A percentile compares a stretch with the other conserved stretches of the same genome.
Evolutionary conservation across 1,140 invertebrate species (phyloP).

Genomic region (Paraescarpia echinospica): DNA sequence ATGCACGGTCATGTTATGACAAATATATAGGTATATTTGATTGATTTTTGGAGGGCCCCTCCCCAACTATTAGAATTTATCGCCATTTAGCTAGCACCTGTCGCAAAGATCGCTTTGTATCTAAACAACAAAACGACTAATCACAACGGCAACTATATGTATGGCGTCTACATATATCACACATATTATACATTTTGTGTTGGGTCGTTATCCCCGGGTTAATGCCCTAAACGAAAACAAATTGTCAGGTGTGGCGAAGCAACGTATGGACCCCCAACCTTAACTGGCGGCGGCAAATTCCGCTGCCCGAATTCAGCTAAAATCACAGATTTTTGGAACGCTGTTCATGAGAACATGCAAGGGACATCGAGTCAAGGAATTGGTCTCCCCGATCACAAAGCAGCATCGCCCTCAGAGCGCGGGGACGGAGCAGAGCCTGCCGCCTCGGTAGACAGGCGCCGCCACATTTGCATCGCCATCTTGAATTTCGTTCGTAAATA

Average conservation of each 20-base stretch:
- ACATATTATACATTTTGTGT: background rate
- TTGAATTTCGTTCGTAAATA: background rate
- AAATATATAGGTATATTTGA: background rate
- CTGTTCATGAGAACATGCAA: background rate
- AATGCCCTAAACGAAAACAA: background rate
- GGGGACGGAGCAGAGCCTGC: background rate
- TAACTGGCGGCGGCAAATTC: background rate
- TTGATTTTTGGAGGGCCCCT: background rate
- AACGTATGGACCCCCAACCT: background rate
- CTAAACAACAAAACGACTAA: background rate
- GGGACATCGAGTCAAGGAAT: background rate
- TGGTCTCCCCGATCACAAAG: background rate
- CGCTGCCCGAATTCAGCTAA: background rate
- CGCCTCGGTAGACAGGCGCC: background rate
- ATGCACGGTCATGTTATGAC: background rate
- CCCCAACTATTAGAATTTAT: background rate
- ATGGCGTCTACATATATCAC: background rate
- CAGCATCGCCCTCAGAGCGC: background rate
- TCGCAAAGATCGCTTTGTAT: background rate
- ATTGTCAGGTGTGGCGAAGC: background rate
- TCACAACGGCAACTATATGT: background rate
- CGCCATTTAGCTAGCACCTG: background rate
- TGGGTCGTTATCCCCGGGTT: background rate
- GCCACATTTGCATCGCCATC: background rate
- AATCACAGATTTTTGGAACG: background rate